Evolutionary conservation across 2,797 vertebrate genomes (phyloP).

Genomic region (Phyllotis vaccarum): DNA sequence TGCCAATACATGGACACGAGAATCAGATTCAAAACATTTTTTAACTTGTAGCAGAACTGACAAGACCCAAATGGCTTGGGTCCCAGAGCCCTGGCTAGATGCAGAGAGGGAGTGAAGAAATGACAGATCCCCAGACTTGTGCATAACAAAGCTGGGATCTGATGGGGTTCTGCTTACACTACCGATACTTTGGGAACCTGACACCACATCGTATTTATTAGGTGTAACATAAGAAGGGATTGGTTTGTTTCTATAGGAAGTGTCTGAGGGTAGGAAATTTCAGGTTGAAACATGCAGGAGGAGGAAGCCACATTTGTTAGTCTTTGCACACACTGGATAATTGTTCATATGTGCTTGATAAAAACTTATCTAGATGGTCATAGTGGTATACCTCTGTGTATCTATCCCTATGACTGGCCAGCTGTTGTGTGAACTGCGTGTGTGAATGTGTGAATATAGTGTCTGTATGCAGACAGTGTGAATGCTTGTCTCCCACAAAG

Average conservation of each 20-base stretch:
- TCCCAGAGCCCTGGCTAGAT: neutral
- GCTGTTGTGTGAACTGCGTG: neutral
- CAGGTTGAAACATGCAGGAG: neutral
- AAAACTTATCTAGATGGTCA: neutral
- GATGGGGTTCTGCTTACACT: neutral
- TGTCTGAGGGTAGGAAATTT: neutral
- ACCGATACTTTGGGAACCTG: neutral
- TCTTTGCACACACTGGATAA: neutral
- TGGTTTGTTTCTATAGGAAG: neutral
- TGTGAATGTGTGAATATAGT: neutral
- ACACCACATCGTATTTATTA: neutral
- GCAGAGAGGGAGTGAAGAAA: neutral
- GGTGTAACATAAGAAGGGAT: neutral
- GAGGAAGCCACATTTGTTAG: neutral
- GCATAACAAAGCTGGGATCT: neutral
- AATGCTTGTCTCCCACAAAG: neutral
- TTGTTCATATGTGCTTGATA: neutral
- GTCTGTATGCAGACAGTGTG: neutral
- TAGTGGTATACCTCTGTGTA: neutral
- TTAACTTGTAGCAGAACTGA: neutral
- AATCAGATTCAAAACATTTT: neutral
- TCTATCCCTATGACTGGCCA: neutral
- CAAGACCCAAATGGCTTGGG: neutral
- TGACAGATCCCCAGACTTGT: neutral
- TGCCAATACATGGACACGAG: neutral